phyloP scores from a whole-genome alignment of 2,888 invertebrate genomes.

The Zaprionus lineosus region DNA sequence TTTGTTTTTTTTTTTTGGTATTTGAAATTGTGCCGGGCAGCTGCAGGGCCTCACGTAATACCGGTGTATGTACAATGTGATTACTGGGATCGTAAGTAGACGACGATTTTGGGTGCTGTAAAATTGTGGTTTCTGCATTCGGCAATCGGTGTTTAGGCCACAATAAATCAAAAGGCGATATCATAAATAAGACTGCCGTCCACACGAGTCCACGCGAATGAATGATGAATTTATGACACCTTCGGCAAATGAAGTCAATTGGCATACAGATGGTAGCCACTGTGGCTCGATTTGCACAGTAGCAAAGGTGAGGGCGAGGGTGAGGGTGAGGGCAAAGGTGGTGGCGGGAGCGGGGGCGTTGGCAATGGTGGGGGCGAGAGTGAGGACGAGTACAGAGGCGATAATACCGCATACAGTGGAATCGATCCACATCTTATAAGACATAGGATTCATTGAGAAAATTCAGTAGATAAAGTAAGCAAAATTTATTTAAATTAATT shows the following conservation, averaged over 20 bases:
- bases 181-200: conserved; percentile 55
- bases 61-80: conserved; percentile 8
- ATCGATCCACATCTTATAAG: too few relatives aligned
- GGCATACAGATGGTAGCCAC: conserved; percentile 46
- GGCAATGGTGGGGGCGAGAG: too few relatives aligned
- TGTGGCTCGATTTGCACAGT: conserved; percentile 58
- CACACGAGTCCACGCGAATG: conserved; percentile 48
- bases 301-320: conserved; percentile 24
- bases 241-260: conserved; percentile 45
- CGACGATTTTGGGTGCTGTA: conserved; percentile 13
- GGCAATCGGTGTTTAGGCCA: conserved; percentile 38
- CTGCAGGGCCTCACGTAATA: conserved; percentile 4
- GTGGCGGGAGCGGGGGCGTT: too few relatives aligned
- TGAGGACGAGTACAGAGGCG: too few relatives aligned
- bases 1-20: too few relatives aligned
- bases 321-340: too few relatives aligned
- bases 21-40: conserved; percentile 46
- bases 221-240: conserved; percentile 75
- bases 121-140: conserved; percentile 33
- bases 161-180: conserved; percentile 64
- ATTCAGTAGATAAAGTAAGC: too few relatives aligned
- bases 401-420: too few relatives aligned
- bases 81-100: conserved; percentile 22
- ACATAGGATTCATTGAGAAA: too few relatives aligned
- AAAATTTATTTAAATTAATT: too few relatives aligned